phyloP scores from a whole-genome alignment of 2,888 invertebrate species.

The Euzetes globulus region DNA sequence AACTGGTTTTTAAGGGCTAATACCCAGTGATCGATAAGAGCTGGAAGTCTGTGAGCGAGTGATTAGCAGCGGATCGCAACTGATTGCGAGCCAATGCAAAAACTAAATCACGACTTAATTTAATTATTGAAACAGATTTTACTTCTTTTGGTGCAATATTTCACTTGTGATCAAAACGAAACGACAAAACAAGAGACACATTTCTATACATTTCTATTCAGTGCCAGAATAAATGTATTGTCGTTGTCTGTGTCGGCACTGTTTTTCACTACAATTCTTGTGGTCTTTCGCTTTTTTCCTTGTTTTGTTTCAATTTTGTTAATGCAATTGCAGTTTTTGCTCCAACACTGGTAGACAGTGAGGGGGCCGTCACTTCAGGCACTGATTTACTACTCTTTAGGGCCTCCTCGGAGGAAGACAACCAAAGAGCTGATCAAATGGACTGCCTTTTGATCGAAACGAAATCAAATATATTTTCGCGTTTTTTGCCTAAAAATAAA shows the following conservation, averaged over 20 bases:
- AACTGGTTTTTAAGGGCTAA: neutral
- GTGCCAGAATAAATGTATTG: constrained; percentile 18
- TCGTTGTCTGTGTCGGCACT: neutral
- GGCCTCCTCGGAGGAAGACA: constrained; percentile 19
- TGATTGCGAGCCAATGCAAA: neutral
- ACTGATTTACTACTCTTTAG: constrained; percentile 29
- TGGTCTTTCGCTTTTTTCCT: constrained; percentile 13
- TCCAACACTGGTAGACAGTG: neutral
- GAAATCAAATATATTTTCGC: neutral
- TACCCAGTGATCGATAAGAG: neutral
- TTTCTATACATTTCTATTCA: neutral
- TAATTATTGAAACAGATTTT: constrained; percentile 24
- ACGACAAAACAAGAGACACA: constrained; percentile 27
- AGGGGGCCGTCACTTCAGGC: neutral
- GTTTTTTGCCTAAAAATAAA: neutral
- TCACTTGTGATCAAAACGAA: constrained; percentile 12
- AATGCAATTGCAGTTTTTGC: constrained; percentile 21
- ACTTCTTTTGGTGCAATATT: neutral
- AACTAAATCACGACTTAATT: constrained; percentile 17
- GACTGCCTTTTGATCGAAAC: neutral
- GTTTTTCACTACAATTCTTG: neutral
- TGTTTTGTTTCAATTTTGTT: constrained; percentile 27
- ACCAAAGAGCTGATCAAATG: neutral
- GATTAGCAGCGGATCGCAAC: constrained; percentile 6
- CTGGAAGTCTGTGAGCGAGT: constrained; percentile 3